Percentiles rank a stretch among this genome's conserved stretches.
phyloP scores from a whole-genome alignment of 2,888 invertebrate genomes.

The Eumacrocentrus americanus region DNA sequence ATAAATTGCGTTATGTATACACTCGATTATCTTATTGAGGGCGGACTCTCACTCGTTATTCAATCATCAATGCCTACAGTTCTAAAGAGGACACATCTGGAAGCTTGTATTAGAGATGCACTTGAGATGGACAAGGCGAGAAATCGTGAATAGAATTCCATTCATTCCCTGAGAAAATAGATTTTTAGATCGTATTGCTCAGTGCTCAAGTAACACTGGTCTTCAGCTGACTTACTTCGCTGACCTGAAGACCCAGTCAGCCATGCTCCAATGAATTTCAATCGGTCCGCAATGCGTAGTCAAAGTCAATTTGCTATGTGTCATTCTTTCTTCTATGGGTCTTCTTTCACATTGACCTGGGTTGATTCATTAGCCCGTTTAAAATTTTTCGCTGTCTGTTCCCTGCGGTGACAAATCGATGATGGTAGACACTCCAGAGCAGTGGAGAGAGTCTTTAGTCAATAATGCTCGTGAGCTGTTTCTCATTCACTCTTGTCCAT shows the following conservation, averaged over 20 bases:
- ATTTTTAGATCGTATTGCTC: too few species aligned
- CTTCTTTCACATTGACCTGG: neutral
- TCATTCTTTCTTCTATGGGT: neutral
- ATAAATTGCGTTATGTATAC: neutral
- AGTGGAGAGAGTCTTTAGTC: too few species aligned
- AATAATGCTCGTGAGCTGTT: too few species aligned
- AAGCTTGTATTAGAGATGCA: too few species aligned
- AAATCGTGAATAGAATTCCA: too few species aligned
- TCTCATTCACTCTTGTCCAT: constrained; percentile 6
- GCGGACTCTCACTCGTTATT: neutral
- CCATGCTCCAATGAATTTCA: constrained; percentile 48
- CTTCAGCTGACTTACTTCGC: constrained; percentile 52
- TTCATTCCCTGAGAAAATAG: too few species aligned
- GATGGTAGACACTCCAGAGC: too few species aligned
- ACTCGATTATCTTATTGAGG: neutral
- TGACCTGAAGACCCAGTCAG: constrained; percentile 59
- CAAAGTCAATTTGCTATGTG: constrained; percentile 4
- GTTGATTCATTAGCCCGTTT: neutral
- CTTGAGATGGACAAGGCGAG: too few species aligned
- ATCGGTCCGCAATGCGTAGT: constrained; percentile 29
- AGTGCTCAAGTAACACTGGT: too few species aligned
- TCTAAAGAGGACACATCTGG: neutral
- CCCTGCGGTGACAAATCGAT: neutral
- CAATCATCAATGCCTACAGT: neutral
- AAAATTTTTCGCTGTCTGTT: neutral